A percentile compares a stretch with the other conserved stretches of the same genome.
Evolutionary conservation across 2,888 invertebrate species (phyloP).

Genomic region (Sphinx pinastri): DNA sequence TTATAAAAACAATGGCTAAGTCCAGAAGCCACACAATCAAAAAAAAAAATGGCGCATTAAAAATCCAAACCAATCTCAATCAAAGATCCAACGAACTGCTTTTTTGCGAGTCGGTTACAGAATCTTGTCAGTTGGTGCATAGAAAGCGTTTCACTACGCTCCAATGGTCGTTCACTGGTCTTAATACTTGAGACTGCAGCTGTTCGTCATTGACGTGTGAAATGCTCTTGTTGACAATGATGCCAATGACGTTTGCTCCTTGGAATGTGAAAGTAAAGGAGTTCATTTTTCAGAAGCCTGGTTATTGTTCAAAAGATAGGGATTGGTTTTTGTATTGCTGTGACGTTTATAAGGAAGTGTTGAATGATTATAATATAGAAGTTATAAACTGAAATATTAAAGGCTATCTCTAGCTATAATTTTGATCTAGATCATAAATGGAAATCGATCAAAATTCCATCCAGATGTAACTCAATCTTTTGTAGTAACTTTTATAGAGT

Average conservation of each 20-base stretch:
- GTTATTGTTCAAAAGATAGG: background rate
- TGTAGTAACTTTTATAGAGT: too few relatives aligned
- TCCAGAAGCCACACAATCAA: background rate
- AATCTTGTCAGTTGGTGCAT: conserved; percentile 45
- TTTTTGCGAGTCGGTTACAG: conserved; percentile 40
- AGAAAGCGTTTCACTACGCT: conserved; percentile 65
- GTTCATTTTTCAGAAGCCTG: background rate
- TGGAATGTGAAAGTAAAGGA: conserved; percentile 22
- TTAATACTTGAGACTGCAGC: conserved; percentile 46
- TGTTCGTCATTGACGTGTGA: conserved; percentile 27
- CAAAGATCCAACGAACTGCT: conserved; percentile 28
- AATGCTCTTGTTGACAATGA: conserved; percentile 5
- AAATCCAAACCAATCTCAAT: background rate
- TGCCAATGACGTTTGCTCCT: background rate
- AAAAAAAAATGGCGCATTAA: background rate
- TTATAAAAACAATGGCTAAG: background rate
- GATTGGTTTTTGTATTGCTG: too few relatives aligned
- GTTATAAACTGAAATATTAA: too few relatives aligned
- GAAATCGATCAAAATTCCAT: too few relatives aligned
- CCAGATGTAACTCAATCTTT: too few relatives aligned
- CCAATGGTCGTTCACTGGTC: conserved; percentile 52
- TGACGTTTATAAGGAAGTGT: too few relatives aligned
- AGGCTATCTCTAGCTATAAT: too few relatives aligned
- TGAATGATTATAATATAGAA: too few relatives aligned
- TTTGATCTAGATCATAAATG: too few relatives aligned